Conservation (phyloP, 2,113 vertebrate species). For the Hyperopisus bebe region DNA sequence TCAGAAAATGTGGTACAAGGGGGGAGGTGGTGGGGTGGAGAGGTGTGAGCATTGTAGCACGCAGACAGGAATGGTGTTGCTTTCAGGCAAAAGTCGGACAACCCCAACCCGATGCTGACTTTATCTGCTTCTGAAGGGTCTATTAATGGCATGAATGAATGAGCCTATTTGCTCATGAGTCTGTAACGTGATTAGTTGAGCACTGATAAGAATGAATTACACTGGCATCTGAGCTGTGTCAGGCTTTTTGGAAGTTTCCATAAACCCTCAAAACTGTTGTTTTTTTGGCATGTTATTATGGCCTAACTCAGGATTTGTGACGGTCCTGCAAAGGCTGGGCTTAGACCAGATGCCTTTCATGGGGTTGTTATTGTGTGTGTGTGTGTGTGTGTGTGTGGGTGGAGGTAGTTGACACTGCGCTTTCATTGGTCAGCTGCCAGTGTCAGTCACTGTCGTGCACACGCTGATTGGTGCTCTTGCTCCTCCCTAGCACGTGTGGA, state of each 20-base stretch:
- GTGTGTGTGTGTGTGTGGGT: too few species aligned
- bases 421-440: constrained; percentile 14
- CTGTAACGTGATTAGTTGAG: background rate
- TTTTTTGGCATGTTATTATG: background rate
- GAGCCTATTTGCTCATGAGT: background rate
- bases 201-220: background rate
- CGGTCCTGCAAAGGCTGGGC: background rate
- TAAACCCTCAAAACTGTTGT: background rate
- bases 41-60: background rate
- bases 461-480: constrained; percentile 31
- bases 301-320: background rate
- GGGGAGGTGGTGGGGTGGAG: background rate
- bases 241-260: background rate
- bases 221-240: background rate
- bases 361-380: background rate
- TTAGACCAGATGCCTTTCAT: background rate
- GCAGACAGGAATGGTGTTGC: background rate
- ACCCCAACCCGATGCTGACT: background rate
- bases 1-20: background rate
- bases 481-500: constrained; percentile 86
- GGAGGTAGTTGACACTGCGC: background rate
- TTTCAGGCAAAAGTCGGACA: background rate
- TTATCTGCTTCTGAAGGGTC: constrained; percentile 4
- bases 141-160: background rate
- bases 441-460: constrained; percentile 3